Evolutionary conservation across 2,888 invertebrate genomes (phyloP), one percentile per base, ranked within the genome.

Genomic region (Muschampia plurimacula): DNA sequence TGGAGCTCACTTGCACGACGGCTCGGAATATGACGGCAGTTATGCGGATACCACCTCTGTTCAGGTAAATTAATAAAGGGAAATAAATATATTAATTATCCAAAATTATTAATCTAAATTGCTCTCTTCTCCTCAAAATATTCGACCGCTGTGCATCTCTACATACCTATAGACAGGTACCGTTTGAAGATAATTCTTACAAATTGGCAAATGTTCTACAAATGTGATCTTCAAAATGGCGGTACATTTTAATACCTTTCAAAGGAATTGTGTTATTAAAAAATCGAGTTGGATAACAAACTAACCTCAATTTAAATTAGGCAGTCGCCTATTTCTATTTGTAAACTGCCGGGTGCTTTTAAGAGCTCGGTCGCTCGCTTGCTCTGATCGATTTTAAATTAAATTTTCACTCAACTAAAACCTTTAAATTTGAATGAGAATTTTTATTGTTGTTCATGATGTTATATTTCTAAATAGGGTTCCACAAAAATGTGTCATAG

Each of bases 1-100:
- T 86, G 99, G 99, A 0, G 99, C 99, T 0, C 97, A 96, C 81
- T 94, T 98, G 52, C 97, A 97, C 83, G 98, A 99, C 87, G 97
- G 97, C 12, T 99, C 99, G 0, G 99, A 99, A 87, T 99, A 99
- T 87, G 96, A 96, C n/a, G 99, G 99, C 22, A 95, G 95, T 74
- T 98, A 98, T 84, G 96, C 96, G 0, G 95, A 96, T 75, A 95
- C 92, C 69, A 96, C 97, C 1, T 87, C 96, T 4, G 90, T 93
- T 44, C 94, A 96, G 93, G 95, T 94, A 88, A 52, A 28, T 28
- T 28, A 28, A 28, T 28, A 28, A 28, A 28, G 28, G 28, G 28
- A 28, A 28, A 28, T 28, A 28, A 28, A 28, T 28, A 2, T 28
- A 28, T 28, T 28, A 2, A 28, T 28, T 28, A 28, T 2, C 0